Base-by-base conservation (phyloP, 2,888 invertebrate genomes). In the Cerastis leucographa region DNA sequence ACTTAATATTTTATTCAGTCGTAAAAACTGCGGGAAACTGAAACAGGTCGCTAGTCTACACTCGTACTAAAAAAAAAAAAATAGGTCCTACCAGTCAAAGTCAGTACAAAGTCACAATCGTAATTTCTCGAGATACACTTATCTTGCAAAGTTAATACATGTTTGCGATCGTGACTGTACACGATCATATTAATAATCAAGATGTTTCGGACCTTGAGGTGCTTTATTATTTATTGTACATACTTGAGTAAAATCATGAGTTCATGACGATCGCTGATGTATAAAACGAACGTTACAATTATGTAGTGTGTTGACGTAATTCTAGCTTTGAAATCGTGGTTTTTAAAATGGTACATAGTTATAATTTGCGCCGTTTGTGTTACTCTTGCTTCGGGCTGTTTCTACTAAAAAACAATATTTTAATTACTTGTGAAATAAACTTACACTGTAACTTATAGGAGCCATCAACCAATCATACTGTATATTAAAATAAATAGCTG, bases 151-250 rank as follows among this genome's bases (percentile, higher is more conserved):
- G 2, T 49, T 25, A 14, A 40, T 8, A 42, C 22, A 61, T 44
- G 44, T 51, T 44, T 22, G 2, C 17, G 61, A 0, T 25, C 4
- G 22, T 44, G 71, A 62, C 44, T 71, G 71, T 81, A 85, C 75
- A 68, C 42, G 61, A 68, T 71, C 71, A 72, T 79, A 73, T 81
- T 76, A 71, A 78, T 77, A 85, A 84, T 78, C 84, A 85, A 85
- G 85, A 82, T 78, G 72, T 82, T 76, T 62, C 42, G 19, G 44
- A 85, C 84, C 84, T 84, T 84, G 85, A 85, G 70, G n/a, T 78
- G 70, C 61, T 85, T 82, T 78, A 84, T 81, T 85, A 77, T 42
- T 64, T 64, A 64, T 72, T 83, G 69, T 74, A 81, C 56, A 66
- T 66, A 84, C 71, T 76, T 76, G 66, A 76, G 74, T 82, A 78